Evolutionary conservation across 1,140 invertebrate species (phyloP), one percentile per base, ranked within the genome.

Genomic region (Plutomurus gul): DNA sequence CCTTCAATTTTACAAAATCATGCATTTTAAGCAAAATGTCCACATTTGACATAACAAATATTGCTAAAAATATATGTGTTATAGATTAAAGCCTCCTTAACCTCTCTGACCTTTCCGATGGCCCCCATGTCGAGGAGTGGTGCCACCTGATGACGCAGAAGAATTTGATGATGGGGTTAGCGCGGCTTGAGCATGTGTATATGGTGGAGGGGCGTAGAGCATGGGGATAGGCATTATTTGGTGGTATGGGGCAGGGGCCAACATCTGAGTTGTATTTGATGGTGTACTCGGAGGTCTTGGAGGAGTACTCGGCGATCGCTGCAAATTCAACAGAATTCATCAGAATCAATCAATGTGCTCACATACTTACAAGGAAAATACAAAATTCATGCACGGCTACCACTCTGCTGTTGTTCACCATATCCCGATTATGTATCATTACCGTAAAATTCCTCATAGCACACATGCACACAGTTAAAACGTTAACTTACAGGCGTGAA

Each of bases 401-500:
- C n/a, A n/a, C n/a, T n/a, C n/a, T n/a, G n/a, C n/a, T n/a, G n/a
- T n/a, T n/a, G n/a, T n/a, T n/a, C n/a, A n/a, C n/a, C n/a, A n/a
- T n/a, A n/a, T n/a, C n/a, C n/a, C n/a, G n/a, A n/a, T n/a, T n/a
- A n/a, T n/a, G n/a, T n/a, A n/a, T n/a, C n/a, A n/a, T n/a, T n/a
- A n/a, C n/a, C n/a, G n/a, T n/a, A n/a, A n/a, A n/a, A n/a, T n/a
- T n/a, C n/a, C n/a, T n/a, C n/a, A n/a, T n/a, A n/a, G n/a, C n/a
- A n/a, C n/a, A n/a, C n/a, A n/a, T 5, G 18, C 2, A 30, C 16
- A 75, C 10, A 33, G 33, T 47, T 25, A 43, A 43, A 43, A 43
- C n/a, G 7, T n/a, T 13, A 5, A 86, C 92, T 92, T 85, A 94
- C 90, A n/a, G 94, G 93, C 79, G 92, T 92, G 86, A 96, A 96